Base-by-base conservation (phyloP, 1,140 invertebrate genomes). In the Ceratina japonica region DNA sequence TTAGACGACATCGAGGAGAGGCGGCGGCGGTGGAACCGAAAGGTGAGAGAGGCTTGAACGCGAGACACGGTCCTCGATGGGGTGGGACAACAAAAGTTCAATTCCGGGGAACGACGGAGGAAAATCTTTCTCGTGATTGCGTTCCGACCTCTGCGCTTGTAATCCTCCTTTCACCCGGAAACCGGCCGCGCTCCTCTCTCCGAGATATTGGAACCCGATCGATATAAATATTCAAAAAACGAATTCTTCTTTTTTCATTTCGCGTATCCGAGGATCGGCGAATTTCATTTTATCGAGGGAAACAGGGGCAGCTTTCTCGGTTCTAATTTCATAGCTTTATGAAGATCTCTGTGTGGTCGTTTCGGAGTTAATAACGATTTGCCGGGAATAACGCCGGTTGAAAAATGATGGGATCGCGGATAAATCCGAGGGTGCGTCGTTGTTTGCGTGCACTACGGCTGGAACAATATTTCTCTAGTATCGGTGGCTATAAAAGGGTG, bases 81-180 rank as follows among this genome's bases (percentile, higher is more conserved):
- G 75, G 59, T 65, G 86, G 73, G 81, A 89, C 86, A 89, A 90
- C 86, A 87, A 89, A 90, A 89, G 86, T 91, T 90, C 90, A 91
- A 91, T 91, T 89, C 88, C 83, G 78, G 85, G 87, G 81, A 87
- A 90, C 86, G 89, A 86, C 87, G 75, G 66, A 56, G 83, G 81
- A 87, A 89, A 91, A 91, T 91, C 89, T 89, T 90, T 86, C 81
- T 77, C 75, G 49, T 82, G 86, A 88, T 87, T 83, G 82, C 73
- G 81, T 82, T 87, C 75, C 77, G 84, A 18, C 80, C 76, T 76
- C 81, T 80, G n/a, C 27, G 56, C 22, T 58, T 65, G 59, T 64
- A 73, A 73, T 73, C 61, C 76, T 56, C 16, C 22, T 73, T n/a
- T 58, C 20, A 54, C 58, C 22, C 56, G 20, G 37, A 64, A 31